Evolutionary conservation across 2,113 vertebrate species (phyloP).

Genomic region (Microcebus tavaratra): DNA sequence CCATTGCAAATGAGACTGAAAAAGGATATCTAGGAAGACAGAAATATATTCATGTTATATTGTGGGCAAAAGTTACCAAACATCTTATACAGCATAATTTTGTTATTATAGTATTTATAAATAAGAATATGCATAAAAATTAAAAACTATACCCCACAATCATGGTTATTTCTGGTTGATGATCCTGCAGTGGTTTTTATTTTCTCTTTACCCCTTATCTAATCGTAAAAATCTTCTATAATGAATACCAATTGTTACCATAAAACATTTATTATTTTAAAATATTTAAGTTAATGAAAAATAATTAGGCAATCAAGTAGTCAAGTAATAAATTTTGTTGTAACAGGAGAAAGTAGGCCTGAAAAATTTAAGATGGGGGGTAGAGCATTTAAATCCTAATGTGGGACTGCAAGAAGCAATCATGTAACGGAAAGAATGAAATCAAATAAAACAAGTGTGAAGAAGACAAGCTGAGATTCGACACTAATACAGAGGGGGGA

Average conservation of each 20-base stretch:
- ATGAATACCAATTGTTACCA: background rate
- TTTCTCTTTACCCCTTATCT: background rate
- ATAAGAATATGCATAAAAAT: background rate
- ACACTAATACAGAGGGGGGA: background rate
- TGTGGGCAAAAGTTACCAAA: slow-evolving; percentile 13
- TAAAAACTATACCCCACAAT: background rate
- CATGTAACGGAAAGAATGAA: slow-evolving; percentile 5
- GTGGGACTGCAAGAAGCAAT: background rate
- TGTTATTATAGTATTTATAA: slow-evolving; percentile 11
- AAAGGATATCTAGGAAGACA: background rate
- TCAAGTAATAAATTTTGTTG: slow-evolving; percentile 44
- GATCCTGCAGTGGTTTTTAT: background rate
- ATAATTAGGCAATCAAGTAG: slow-evolving; percentile 27
- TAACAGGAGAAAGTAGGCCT: background rate
- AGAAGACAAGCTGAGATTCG: slow-evolving; percentile 26
- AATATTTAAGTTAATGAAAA: slow-evolving; percentile 41
- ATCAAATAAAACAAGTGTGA: slow-evolving; percentile 18
- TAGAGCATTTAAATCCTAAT: background rate
- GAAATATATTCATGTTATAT: background rate
- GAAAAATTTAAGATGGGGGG: background rate
- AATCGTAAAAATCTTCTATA: background rate
- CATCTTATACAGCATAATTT: background rate
- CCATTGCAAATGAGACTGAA: background rate
- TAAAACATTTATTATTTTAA: slow-evolving; percentile 58
- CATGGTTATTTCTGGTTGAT: slow-evolving; percentile 5